Percentiles rank a stretch among this genome's conserved stretches.
Conservation (phyloP, 2,888 invertebrate genomes). For the Lepetodrilus schrolli region DNA sequence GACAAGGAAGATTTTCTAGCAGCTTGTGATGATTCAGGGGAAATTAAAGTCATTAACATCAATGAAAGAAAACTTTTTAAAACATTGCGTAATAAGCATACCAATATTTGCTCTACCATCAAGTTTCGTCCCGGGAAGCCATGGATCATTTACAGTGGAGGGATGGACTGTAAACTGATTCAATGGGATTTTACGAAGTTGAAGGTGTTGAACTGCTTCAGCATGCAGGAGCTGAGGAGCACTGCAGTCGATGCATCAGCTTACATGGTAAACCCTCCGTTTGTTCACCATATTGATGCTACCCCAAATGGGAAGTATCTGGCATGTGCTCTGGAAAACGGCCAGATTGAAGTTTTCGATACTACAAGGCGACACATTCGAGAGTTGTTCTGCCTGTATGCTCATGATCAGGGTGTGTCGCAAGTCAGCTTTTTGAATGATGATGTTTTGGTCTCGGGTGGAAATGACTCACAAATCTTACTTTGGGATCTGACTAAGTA, state of each 20-base stretch:
- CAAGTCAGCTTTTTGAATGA: conserved; percentile 69
- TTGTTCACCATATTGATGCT: conserved; percentile 66
- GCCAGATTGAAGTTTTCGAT: conserved; percentile 68
- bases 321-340: conserved; percentile 72
- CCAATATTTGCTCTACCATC: conserved; percentile 72
- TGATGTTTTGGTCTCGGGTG: conserved; percentile 62
- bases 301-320: conserved; percentile 55
- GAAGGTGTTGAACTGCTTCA: conserved; percentile 65
- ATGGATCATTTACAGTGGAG: conserved; percentile 70
- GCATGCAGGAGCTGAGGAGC: conserved; percentile 69
- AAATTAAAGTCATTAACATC: conserved; percentile 69
- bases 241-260: conserved; percentile 55
- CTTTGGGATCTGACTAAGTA: conserved; percentile 67
- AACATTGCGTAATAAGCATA: conserved; percentile 70
- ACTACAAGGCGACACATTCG: conserved; percentile 57
- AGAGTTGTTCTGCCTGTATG: conserved; percentile 60
- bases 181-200: conserved; percentile 72
- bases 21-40: conserved; percentile 72
- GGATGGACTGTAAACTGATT: conserved; percentile 70
- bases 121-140: conserved; percentile 64
- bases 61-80: conserved; percentile 64
- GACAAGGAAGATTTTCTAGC: conserved; percentile 69
- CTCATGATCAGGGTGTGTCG: conserved; percentile 71
- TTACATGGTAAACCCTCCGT: conserved; percentile 72
- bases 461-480: conserved; percentile 66